A percentile compares a stretch with the other conserved stretches of the same genome.
Evolutionary conservation across 1,140 invertebrate species (phyloP).

Genomic region (Coenobita brevimanus): DNA sequence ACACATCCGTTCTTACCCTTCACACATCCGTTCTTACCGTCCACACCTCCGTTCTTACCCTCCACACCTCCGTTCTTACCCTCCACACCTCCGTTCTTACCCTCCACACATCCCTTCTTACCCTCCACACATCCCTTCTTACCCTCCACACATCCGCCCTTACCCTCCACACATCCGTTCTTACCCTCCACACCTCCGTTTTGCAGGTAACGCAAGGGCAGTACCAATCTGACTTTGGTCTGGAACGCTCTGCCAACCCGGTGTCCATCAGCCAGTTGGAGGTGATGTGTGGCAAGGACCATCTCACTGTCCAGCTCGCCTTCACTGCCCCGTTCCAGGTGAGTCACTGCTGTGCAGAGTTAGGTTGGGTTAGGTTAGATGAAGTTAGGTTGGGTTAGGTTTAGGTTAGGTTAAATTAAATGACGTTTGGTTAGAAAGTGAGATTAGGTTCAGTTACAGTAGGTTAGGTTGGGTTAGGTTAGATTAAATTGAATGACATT

Average conservation of each 20-base stretch:
- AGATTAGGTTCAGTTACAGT: no score
- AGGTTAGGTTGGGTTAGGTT: no score
- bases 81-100: no score
- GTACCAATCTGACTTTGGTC: conserved; percentile 64
- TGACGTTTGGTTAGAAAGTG: no score
- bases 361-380: no score
- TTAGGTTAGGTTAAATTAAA: no score
- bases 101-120: neutral
- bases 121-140: neutral
- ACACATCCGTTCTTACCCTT: neutral
- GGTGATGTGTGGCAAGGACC: conserved; percentile 88
- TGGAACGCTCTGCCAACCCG: conserved; percentile 85
- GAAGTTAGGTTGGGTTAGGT: no score
- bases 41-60: no score
- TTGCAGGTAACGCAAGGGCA: conserved; percentile 45
- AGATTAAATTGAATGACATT: no score
- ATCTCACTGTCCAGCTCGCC: conserved; percentile 94
- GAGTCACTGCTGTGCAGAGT: no score
- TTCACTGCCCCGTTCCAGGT: conserved; percentile 91
- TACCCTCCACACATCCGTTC: neutral
- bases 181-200: neutral
- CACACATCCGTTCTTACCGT: neutral
- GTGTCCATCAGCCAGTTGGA: conserved; percentile 88
- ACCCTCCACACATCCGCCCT: neutral
- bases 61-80: no score